Evolutionary conservation across 2,113 vertebrate genomes (phyloP).

Genomic region (Sciurus niger): DNA sequence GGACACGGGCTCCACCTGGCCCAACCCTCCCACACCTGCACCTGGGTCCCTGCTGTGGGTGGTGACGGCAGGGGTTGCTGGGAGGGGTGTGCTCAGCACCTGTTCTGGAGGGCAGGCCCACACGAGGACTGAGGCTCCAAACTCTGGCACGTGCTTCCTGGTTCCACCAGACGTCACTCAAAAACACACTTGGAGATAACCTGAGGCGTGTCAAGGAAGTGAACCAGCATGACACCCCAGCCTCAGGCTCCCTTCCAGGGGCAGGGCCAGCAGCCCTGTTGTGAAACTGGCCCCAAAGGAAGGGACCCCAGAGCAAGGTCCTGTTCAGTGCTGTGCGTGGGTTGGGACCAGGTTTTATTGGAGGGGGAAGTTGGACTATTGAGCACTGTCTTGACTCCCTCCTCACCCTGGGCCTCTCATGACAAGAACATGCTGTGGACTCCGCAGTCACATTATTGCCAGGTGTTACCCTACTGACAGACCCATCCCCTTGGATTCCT

Average conservation of each 20-base stretch:
- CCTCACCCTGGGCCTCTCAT: background rate
- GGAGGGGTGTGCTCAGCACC: no score
- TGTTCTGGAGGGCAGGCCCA: background rate
- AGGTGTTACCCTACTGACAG: background rate
- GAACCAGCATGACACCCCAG: background rate
- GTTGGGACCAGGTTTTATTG: background rate
- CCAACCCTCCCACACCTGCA: background rate
- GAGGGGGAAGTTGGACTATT: background rate
- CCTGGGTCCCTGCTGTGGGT: background rate
- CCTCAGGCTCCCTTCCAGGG: background rate
- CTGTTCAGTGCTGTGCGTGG: fast-evolving
- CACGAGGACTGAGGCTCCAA: background rate
- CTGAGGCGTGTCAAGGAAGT: background rate
- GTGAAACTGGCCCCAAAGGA: background rate
- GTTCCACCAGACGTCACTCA: background rate
- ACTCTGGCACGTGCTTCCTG: fast-evolving
- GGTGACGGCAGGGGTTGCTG: background rate
- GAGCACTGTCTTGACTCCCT: background rate
- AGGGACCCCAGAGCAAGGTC: background rate
- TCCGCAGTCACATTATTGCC: background rate
- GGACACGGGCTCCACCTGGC: background rate
- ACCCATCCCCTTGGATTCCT: background rate
- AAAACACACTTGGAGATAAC: background rate
- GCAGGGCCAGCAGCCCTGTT: fast-evolving
- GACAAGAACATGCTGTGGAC: background rate